Base-by-base conservation (phyloP, 2,797 vertebrate species). In the Argya squamiceps region DNA sequence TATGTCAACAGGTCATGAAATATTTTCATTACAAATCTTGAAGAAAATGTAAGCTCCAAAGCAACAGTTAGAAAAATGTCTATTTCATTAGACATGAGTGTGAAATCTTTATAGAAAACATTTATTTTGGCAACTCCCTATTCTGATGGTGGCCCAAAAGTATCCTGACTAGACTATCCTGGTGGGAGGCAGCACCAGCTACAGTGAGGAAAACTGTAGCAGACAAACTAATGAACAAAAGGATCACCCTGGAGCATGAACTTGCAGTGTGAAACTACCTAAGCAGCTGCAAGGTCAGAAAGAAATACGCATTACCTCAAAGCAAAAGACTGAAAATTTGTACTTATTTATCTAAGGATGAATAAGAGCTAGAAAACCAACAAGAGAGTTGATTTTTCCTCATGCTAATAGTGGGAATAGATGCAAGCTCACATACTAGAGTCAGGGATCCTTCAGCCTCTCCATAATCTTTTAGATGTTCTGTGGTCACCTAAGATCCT, bases 1-100 rank as follows among this genome's bases (percentile, higher is more conserved):
- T 98, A 97, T 98, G 97, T 98, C 98, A 98, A 97, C 98, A 97
- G 97, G 95, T 98, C 98, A 97, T 98, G 97, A 98, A 98, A 97
- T 98, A 98, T 98, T 98, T 98, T 98, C 97, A 98, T 97, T 98
- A 97, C 92, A 97, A 97, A 97, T 96, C 96, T 95, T 91, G 92
- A 97, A 97, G 96, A 97, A 97, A 98, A 97, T 97, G 92, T 96
- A 92, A 97, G 80, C 95, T 97, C 88, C 97, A 96, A 96, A 97
- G 96, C 74, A 97, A 97, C 94, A 88, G 96, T 97, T 97, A 97
- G 95, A 96, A 97, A 97, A 98, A 96, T 89, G 97, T 96, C 96
- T 95, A 94, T 98, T 98, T 98, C 97, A 98, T 97, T 97, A 98
- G 92, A 88, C 84, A 67, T 75, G 94, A 97, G 96, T 96, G 95